These are phyloP conservation scores for Saccopteryx leptura DNA, from an alignment of 2,113 vertebrate genomes.

Conservation along the genomic window DNA sequence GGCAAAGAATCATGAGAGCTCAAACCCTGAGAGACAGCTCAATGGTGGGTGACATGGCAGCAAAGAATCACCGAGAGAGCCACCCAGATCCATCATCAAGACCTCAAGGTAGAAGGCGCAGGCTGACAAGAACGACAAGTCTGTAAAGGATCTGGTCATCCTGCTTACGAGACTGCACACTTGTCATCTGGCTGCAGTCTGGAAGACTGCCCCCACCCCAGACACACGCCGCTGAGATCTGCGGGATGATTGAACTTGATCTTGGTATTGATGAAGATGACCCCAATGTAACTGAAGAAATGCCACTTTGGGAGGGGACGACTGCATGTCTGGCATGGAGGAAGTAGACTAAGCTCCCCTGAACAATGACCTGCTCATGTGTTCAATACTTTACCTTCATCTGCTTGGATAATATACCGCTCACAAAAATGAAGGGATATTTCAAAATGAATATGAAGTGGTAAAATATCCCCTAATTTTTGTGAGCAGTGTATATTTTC, in stretches of 20 bases:
- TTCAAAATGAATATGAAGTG: too few relatives aligned
- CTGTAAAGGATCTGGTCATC: slow-evolving; percentile 93
- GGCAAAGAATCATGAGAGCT: slow-evolving; percentile 94
- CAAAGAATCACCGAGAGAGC: slow-evolving; percentile 92
- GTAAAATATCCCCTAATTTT: too few relatives aligned
- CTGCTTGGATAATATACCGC: too few relatives aligned
- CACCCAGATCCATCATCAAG: slow-evolving; percentile 92
- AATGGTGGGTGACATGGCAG: slow-evolving; percentile 92
- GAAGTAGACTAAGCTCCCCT: too few relatives aligned
- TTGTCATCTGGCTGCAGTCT: slow-evolving; percentile 92
- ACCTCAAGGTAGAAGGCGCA: slow-evolving; percentile 92
- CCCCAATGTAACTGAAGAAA: neutral
- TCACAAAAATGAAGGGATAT: too few relatives aligned
- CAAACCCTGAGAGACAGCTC: slow-evolving; percentile 91
- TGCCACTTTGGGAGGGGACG: neutral
- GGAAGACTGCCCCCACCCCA: slow-evolving; percentile 88
- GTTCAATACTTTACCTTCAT: too few relatives aligned
- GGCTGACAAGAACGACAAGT: slow-evolving; percentile 93
- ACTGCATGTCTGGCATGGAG: slow-evolving; percentile 93
- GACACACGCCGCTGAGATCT: slow-evolving; percentile 93
- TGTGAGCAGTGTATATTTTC: too few relatives aligned
- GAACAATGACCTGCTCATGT: too few relatives aligned
- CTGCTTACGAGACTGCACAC: slow-evolving; percentile 90
- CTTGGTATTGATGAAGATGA: slow-evolving; percentile 88
- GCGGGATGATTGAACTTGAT: slow-evolving; percentile 96